phyloP scores from a whole-genome alignment of 2,113 vertebrate genomes.

The crab-eating macaque (Macaca fascicularis) region DNA sequence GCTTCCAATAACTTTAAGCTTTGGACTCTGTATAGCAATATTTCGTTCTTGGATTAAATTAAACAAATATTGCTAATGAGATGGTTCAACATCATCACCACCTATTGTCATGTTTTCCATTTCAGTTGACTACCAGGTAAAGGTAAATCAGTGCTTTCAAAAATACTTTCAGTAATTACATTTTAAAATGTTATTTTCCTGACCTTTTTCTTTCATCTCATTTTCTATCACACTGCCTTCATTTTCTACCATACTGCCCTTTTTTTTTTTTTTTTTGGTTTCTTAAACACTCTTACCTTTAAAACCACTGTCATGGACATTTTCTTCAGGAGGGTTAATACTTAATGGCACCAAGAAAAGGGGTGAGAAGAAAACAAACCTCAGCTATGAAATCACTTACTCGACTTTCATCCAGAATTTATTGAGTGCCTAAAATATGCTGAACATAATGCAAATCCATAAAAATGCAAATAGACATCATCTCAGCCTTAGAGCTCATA shows the following conservation, averaged over 20 bases:
- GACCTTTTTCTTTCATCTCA: neutral
- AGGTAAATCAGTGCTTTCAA: neutral
- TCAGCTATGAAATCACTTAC: neutral
- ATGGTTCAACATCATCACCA: neutral
- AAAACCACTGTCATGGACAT: neutral
- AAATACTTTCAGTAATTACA: neutral
- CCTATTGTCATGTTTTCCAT: neutral
- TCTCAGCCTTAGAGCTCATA: neutral
- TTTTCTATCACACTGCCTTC: neutral
- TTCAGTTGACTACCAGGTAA: neutral
- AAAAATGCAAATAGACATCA: neutral
- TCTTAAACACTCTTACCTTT: neutral
- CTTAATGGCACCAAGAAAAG: neutral
- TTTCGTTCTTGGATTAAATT: slow-evolving; percentile 30
- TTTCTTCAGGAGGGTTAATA: neutral
- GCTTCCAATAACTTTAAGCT: slow-evolving; percentile 40
- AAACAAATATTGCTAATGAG: slow-evolving; percentile 27
- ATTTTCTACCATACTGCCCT: neutral
- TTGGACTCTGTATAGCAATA: slow-evolving; percentile 5
- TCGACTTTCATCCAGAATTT: neutral
- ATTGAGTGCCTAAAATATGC: neutral
- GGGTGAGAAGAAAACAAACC: neutral
- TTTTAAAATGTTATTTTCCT: slow-evolving; percentile 26
- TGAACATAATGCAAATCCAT: neutral
- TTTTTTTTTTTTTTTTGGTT: neutral